Evolutionary conservation across 1,140 invertebrate species (phyloP).

Genomic region (Pogonomyrmex barbatus): DNA sequence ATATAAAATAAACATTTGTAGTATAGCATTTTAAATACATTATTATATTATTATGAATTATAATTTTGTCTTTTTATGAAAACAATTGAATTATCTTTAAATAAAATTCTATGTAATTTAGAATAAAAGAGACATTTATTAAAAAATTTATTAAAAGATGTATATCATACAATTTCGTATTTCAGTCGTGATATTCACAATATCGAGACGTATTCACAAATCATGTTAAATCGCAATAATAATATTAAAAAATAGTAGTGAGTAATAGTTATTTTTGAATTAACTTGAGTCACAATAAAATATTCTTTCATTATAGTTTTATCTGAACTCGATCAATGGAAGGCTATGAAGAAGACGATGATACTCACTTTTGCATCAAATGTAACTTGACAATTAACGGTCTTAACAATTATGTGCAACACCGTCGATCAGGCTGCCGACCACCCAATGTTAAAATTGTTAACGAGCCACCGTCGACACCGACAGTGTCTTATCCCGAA

Average conservation of each 20-base stretch:
- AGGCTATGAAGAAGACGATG: constrained; percentile 90
- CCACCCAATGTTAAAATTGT: constrained; percentile 76
- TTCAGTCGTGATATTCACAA: too few species aligned
- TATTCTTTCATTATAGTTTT: not conserved
- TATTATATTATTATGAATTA: not conserved
- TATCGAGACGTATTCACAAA: too few species aligned
- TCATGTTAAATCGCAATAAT: not conserved
- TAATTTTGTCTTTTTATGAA: constrained; percentile 7
- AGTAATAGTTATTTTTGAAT: not conserved
- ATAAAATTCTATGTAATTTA: constrained; percentile 1
- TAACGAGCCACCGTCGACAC: constrained; percentile 78
- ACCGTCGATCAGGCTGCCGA: constrained; percentile 90
- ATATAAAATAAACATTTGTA: not conserved
- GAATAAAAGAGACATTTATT: not conserved
- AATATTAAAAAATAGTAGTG: not conserved
- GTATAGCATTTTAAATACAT: not conserved
- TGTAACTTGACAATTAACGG: constrained; percentile 93
- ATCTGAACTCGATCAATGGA: constrained; percentile 77
- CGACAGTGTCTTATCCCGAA: constrained; percentile 84
- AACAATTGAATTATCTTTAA: not conserved
- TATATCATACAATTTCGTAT: too few species aligned
- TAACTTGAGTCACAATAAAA: not conserved
- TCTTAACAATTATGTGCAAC: constrained; percentile 93
- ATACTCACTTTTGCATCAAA: constrained; percentile 94
- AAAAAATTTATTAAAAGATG: too few species aligned